Conservation (phyloP, 2,113 vertebrate genomes). For the Cyphomyrus plagiostoma region DNA sequence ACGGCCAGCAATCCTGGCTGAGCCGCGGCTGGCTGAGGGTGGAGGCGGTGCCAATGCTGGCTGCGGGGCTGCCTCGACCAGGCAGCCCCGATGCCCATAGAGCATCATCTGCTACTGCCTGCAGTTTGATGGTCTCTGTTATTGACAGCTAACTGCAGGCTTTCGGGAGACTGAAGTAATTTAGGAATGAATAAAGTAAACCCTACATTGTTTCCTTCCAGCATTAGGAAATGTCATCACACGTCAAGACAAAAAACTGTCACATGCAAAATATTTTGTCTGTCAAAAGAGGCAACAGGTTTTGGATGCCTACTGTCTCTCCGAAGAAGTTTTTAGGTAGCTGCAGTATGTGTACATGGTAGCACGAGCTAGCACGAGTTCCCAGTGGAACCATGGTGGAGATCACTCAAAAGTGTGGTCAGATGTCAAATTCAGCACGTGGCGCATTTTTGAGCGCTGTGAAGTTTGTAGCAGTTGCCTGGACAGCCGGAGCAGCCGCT, state of each 20-base stretch:
- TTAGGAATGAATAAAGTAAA: slow-evolving; percentile 1
- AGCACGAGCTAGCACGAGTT: background rate
- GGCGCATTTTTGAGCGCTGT: background rate
- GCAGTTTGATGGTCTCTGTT: background rate
- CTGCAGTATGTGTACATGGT: background rate
- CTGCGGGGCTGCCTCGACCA: background rate
- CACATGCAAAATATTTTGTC: background rate
- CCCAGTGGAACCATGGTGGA: background rate
- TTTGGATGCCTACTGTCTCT: background rate
- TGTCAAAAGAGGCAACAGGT: background rate
- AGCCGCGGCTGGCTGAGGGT: background rate
- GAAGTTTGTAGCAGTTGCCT: background rate
- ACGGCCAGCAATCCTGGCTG: background rate
- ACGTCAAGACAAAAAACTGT: background rate
- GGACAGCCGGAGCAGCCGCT: background rate
- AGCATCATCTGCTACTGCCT: background rate
- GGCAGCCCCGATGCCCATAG: too few species aligned
- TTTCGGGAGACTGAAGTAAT: background rate
- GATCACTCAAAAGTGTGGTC: background rate
- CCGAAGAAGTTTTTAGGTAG: background rate
- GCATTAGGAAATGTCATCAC: background rate
- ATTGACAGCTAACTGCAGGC: background rate
- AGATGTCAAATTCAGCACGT: slow-evolving; percentile 12
- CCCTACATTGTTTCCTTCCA: background rate
- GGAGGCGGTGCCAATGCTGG: background rate